Evolutionary conservation across 2,888 invertebrate genomes (phyloP).

Genomic region (Epinotia brunnichana): DNA sequence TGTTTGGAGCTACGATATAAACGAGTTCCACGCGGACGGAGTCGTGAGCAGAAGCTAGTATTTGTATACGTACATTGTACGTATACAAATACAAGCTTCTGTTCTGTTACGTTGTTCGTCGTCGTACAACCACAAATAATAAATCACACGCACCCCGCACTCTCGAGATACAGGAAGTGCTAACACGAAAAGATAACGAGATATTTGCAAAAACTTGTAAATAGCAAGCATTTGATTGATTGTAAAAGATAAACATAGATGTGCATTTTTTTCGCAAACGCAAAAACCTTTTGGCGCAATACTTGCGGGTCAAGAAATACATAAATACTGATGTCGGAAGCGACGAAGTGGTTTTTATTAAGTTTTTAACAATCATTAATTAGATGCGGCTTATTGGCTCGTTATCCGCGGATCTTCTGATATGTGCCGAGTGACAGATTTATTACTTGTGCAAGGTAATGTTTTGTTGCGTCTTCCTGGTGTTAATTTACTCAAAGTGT

Average conservation of each 20-base stretch:
- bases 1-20: too few species aligned
- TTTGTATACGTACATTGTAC: slow-evolving; percentile 29
- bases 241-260: slow-evolving; percentile 65
- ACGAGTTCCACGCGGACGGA: too few species aligned
- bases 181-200: slow-evolving; percentile 61
- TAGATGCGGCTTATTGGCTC: slow-evolving; percentile 74
- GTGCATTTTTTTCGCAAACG: slow-evolving; percentile 58
- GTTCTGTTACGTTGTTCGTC: too few species aligned
- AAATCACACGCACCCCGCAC: slow-evolving; percentile 47
- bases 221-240: slow-evolving; percentile 64
- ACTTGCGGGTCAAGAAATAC: slow-evolving; percentile 63
- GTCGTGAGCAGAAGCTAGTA: too few species aligned
- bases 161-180: slow-evolving; percentile 62
- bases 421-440: slow-evolving; percentile 76
- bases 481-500: slow-evolving; percentile 46
- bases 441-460: slow-evolving; percentile 73
- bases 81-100: slow-evolving; percentile 25
- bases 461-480: slow-evolving; percentile 69
- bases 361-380: slow-evolving; percentile 76
- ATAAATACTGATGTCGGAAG: slow-evolving; percentile 74
- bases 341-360: slow-evolving; percentile 65
- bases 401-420: slow-evolving; percentile 71
- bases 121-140: slow-evolving; percentile 44
- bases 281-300: slow-evolving; percentile 68
- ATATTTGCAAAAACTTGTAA: slow-evolving; percentile 68